Evolutionary conservation across 2,888 invertebrate species (phyloP), one percentile per base, ranked within the genome.

Genomic region (Deilephila porcellus): DNA sequence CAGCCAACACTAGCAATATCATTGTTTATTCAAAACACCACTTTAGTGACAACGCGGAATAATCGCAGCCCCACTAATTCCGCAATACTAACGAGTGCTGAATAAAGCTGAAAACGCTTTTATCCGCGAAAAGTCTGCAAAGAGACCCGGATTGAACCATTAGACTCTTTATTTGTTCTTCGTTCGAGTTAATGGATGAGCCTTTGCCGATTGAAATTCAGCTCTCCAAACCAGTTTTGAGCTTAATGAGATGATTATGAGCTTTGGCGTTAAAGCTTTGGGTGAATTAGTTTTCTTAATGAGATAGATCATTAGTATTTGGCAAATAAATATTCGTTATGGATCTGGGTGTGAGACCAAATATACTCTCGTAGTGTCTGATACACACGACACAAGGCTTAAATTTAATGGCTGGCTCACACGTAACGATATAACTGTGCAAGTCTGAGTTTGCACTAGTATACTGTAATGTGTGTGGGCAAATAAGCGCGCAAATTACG

Each of bases 101-200:
- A 63, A 63, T 34, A 25, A 45, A 67, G 67, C 60, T 29, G 60
- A 60, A 67, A 67, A 67, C 7, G 67, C 67, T 67, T 67, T 67
- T 67, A 67, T 67, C 64, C 8, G 6, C 64, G 45, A 64, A 67
- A 25, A 60, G 60, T 52, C 45, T 63, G 29, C 62, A 63, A 32
- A n/a, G 34, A 63, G n/a, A 63, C 20, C 29, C 7, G 1, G n/a
- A 17, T 20, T 52, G 67, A 52, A 8, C 67, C 67, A 67, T 67
- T 67, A 67, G 67, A 67, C 45, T 52, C 4, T 52, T 67, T 52
- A 67, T 67, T 67, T 67, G 52, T 67, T 67, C 67, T 63, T 17
- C 25, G 14, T n/a, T 11, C 20, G 5, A 17, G 67, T 52, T 45
- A 67, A 67, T 67, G 20, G 52, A 52, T 67, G 17, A 25, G 25